Base-by-base conservation (phyloP, 2,797 vertebrate species). In the Chiloscyllium punctatum region DNA sequence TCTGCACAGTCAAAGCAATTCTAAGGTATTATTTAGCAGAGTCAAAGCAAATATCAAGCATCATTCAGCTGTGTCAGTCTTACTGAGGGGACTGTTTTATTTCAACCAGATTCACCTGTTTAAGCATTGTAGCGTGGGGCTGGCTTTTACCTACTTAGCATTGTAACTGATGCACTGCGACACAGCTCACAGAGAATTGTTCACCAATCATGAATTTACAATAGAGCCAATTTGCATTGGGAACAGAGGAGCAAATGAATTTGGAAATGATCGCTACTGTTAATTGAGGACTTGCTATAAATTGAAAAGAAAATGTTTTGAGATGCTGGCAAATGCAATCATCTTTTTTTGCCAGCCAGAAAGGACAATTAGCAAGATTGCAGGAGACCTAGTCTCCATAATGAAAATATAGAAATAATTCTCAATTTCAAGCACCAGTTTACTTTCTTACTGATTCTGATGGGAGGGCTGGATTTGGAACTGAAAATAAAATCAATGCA, bases 21-120 rank as follows among this genome's bases (percentile, higher is more conserved):
- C 13, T 27, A 57, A 30, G 51, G 0, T 6, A 37, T 66, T 62
- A 91, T 37, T 91, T 33, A 91, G 57, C 53, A 62, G 57, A 37
- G 88, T 91, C 62, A 91, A 91, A 66, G 88, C 33, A 91, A 68
- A 91, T 91, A 16, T 91, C 62, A 66, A 91, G 68, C 33, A 68
- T 91, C 33, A 66, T 91, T 71, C 68, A 94, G 9, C 69, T 27
- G 23, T 72, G 69, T 72, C 66, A 72, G 25, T 72, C 69, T 72
- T 71, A 94, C 92, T 69, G 2, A 71, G 92, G 68, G 37, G 72
- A 72, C 48, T 13, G 69, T 48, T 72, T 30, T 16, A 72, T 71
- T 94, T 94, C 72, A 51, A 71, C 68, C 37, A 94, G 42, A 13
- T 71, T 53, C 23, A 27, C 37, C 92, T 94, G 33, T 94, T 53